Evolutionary conservation across 1,140 invertebrate genomes (phyloP), one percentile per base, ranked within the genome.

Genomic region (Heliconius melpomene): DNA sequence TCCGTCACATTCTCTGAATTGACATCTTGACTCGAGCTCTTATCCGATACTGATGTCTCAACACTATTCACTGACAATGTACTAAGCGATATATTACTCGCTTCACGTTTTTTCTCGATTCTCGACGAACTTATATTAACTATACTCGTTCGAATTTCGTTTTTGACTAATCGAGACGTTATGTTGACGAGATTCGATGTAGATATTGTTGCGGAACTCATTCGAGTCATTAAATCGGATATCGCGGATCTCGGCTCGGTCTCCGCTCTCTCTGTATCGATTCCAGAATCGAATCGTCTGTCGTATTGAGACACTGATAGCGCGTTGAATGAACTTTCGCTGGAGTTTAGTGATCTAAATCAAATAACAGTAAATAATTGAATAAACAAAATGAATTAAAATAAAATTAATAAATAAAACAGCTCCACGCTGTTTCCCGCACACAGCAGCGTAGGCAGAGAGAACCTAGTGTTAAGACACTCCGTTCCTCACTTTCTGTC

Each of bases 1-100:
- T 95, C 94, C 7, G 94, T 94, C 75, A 94, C 90, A 70, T 91
- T 94, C 76, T 95, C 94, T 9, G 92, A 94, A 83, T 94, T 94
- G 18, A 94, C 92, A 50, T 95, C 94, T 85, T 95, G 94, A 70
- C 90, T 94, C 20, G 94, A 95, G 73, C 93, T 94, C 79, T 89
- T 88, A 36, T 93, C 94, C 0, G 93, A 94, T 20, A 88, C 92
- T 3, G 94, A 94, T 0, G 90, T 94, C 81, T 93, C 94, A 7
- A 87, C 90, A 66, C 90, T 93, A 79, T 94, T 95, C 77, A 95
- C 92, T 0, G 94, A 94, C 32, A 95, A 75, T 29, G 93, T 95
- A 72, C 92, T 94, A 18, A 94, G 82, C 2, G 93, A 94, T 72
- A 94, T 93, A 79, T 92, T 92, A 77, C 90, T 94, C 8, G 87